Evolutionary conservation across 2,113 vertebrate species (phyloP).

Genomic region (Anser brachyrhynchus): DNA sequence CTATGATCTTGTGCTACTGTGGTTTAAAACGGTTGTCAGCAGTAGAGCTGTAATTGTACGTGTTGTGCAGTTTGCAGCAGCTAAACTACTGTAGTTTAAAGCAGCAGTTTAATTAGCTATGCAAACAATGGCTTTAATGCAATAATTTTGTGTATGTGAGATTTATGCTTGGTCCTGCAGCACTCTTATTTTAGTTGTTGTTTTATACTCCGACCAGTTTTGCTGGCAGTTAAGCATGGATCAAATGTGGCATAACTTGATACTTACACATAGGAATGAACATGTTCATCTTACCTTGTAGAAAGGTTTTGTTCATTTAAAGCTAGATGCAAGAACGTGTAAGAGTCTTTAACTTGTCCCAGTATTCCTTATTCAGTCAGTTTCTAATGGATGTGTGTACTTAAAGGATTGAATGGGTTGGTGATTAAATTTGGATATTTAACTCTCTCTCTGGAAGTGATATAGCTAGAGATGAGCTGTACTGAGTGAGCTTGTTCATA

Average conservation of each 20-base stretch:
- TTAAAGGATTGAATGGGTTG: neutral
- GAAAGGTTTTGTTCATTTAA: neutral
- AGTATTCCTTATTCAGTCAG: neutral
- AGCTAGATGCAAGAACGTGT: neutral
- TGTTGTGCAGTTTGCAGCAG: neutral
- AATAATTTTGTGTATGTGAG: neutral
- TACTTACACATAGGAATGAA: neutral
- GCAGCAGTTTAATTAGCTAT: neutral
- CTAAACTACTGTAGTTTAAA: neutral
- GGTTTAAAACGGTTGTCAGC: neutral
- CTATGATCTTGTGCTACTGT: neutral
- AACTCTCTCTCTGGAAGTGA: neutral
- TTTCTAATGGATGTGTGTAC: neutral
- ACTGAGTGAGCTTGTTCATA: neutral
- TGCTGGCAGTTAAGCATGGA: neutral
- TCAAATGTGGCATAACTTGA: neutral
- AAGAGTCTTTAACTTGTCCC: neutral
- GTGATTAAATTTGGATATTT: neutral
- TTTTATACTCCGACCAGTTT: neutral
- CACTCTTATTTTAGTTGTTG: neutral
- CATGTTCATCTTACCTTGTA: neutral
- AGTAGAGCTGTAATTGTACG: neutral
- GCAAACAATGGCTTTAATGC: neutral
- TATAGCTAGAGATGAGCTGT: neutral
- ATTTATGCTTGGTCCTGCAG: neutral